Evolutionary conservation across 2,797 vertebrate species (phyloP), one percentile per base, ranked within the genome.

Genomic region (Cheirogaleus major): DNA sequence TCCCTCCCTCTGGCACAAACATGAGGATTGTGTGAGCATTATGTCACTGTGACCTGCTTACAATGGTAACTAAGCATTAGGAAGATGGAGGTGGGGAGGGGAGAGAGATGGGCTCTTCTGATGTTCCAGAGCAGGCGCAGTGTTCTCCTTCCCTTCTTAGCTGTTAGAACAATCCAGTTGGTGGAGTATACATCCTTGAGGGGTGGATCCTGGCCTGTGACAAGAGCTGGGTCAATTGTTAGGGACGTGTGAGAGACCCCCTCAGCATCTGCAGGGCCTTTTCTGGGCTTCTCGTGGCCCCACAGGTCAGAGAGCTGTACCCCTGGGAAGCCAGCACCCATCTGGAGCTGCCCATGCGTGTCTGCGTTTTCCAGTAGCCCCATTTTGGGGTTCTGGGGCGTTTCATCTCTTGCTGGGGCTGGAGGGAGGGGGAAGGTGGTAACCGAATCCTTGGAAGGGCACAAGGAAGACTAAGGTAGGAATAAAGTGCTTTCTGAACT

Each of bases 11-110:
- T 61, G 23, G 41, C 67, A 80, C 35, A 43, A 20, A 25, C 2
- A 0, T 67, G 92, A 79, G 65, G 48, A 59, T 12, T 32, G 20
- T 43, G 30, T 91, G 90, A 75, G 48, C 2, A 0, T 92, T 30
- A 45, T 84, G 80, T 97, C 96, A 87, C 61, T 50, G 52, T 95
- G 83, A 83, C 89, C 83, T 94, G 84, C 55, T 67, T 17, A 63
- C 72, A 48, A 0, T 4, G 55, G 89, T 83, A 79, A 76, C 50
- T 76, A 61, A 89, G 41, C 48, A 32, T 7, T 50, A 25, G 35
- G 57, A 18, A 22, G 41, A 17, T 1, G 7, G n/a, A 22, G 1
- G 63, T 8, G 43, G n/a, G 45, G 5, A 22, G 3, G 0, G 55
- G 35, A 30, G 7, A 45, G 5, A 88, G 30, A 30, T 43, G 7